A percentile compares a stretch with the other conserved stretches of the same genome.
These are phyloP conservation scores for Athalia circularis DNA, from an alignment of 2,888 invertebrate genomes.

Conservation along the genomic window DNA sequence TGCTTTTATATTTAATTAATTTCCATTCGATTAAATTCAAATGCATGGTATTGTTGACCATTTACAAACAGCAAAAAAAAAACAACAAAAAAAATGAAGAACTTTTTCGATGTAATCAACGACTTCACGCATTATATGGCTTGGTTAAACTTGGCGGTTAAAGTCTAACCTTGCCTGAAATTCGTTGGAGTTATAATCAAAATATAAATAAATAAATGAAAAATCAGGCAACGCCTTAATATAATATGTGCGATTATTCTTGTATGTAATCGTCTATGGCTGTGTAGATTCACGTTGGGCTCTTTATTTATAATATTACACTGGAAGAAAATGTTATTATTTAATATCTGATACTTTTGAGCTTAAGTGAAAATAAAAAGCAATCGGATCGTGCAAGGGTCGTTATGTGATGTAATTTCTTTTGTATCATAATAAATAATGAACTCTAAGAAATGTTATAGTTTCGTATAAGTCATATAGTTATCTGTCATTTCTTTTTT, in stretches of 20 bases:
- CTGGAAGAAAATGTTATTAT: not conserved
- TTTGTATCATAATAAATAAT: slow-evolving; percentile 73
- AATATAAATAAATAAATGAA: not conserved
- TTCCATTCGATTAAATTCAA: not conserved
- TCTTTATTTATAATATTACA: not conserved
- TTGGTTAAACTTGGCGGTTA: slow-evolving; percentile 70
- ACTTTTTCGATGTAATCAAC: not conserved
- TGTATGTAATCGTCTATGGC: not conserved
- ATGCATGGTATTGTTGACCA: too few relatives aligned
- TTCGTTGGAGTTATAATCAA: slow-evolving; percentile 28
- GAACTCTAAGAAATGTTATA: slow-evolving; percentile 74
- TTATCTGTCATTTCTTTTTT: slow-evolving; percentile 75
- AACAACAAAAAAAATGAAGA: not conserved
- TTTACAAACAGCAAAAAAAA: too few relatives aligned
- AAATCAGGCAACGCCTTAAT: not conserved
- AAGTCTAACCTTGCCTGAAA: slow-evolving; percentile 65
- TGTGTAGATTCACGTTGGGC: not conserved
- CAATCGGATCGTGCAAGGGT: slow-evolving; percentile 59
- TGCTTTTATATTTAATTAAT: slow-evolving; percentile 16
- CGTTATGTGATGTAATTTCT: slow-evolving; percentile 74
- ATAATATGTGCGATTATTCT: not conserved
- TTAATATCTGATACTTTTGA: not conserved
- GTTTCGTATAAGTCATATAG: slow-evolving; percentile 74
- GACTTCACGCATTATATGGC: slow-evolving; percentile 56
- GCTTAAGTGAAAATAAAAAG: slow-evolving; percentile 2